These are phyloP conservation scores for Eledone cirrhosa DNA, from an alignment of 2,888 invertebrate species.

Conservation along the genomic window DNA sequence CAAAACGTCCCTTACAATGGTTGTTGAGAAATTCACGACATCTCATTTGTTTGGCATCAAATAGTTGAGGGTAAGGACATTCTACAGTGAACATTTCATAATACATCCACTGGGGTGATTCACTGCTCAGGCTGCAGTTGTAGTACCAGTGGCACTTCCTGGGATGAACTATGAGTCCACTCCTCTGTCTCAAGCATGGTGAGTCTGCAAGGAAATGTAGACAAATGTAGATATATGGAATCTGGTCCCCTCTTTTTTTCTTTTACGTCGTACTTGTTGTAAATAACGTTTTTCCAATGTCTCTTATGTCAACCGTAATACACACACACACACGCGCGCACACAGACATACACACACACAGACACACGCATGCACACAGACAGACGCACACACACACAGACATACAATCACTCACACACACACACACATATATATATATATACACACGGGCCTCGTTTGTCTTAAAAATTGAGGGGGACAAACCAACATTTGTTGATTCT, in stretches of 20 bases:
- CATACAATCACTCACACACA: too few relatives aligned
- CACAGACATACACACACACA: too few relatives aligned
- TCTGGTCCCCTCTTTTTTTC: not conserved
- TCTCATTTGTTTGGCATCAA: conserved; percentile 34
- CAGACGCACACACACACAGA: too few relatives aligned
- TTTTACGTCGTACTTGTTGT: too few relatives aligned
- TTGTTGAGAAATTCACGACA: conserved; percentile 45
- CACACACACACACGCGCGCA: too few relatives aligned
- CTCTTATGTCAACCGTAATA: too few relatives aligned
- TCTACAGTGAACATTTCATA: conserved; percentile 37
- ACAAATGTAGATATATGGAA: not conserved
- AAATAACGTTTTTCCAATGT: too few relatives aligned
- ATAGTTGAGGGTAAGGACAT: conserved; percentile 46
- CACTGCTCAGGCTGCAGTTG: conserved; percentile 43
- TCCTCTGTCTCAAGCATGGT: conserved; percentile 33
- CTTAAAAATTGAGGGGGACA: too few relatives aligned
- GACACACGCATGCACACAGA: too few relatives aligned
- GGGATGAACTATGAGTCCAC: conserved; percentile 46
- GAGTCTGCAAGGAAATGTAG: conserved; percentile 33
- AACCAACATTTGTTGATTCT: too few relatives aligned
- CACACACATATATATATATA: too few relatives aligned
- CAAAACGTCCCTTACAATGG: conserved; percentile 45
- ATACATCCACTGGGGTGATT: conserved; percentile 28
- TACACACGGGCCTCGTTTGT: too few relatives aligned
- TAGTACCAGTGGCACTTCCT: conserved; percentile 49